Evolutionary conservation across 1,140 invertebrate genomes (phyloP).

Genomic region (Globodera rostochiensis): DNA sequence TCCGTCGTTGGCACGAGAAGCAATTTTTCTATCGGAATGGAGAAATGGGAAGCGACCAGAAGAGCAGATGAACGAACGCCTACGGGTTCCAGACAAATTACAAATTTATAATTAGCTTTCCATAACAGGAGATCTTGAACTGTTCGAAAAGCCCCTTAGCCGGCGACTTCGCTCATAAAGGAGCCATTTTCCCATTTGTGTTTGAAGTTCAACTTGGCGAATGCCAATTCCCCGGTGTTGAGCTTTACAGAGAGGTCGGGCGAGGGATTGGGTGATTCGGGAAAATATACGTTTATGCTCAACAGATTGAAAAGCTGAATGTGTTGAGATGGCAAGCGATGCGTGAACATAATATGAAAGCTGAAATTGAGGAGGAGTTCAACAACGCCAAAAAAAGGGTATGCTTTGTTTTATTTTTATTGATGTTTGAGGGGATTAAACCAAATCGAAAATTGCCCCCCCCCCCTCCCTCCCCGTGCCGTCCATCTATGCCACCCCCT

Average conservation of each 20-base stretch:
- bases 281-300: not conserved
- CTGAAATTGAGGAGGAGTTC: slow-evolving; percentile 22
- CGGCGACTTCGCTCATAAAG: slow-evolving; percentile 26
- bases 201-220: slow-evolving; percentile 24
- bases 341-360: not conserved
- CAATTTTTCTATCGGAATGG: slow-evolving; percentile 32
- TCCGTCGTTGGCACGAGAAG: slow-evolving; percentile 72
- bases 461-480: no score
- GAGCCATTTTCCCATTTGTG: slow-evolving; percentile 23
- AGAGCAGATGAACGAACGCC: not conserved
- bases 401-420: not conserved
- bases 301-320: slow-evolving; percentile 38
- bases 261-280: not conserved
- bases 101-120: not conserved
- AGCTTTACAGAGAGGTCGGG: slow-evolving; percentile 29
- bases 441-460: not conserved
- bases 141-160: not conserved
- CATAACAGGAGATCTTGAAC: slow-evolving; percentile 29
- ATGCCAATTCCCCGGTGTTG: slow-evolving; percentile 36
- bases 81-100: not conserved
- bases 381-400: slow-evolving; percentile 23
- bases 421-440: slow-evolving; percentile 4
- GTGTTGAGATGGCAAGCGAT: slow-evolving; percentile 27
- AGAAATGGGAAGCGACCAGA: not conserved
- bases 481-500: not conserved